Base-by-base conservation (phyloP, 64 coral and sea anemone species). In the Anthopleura sola region DNA sequence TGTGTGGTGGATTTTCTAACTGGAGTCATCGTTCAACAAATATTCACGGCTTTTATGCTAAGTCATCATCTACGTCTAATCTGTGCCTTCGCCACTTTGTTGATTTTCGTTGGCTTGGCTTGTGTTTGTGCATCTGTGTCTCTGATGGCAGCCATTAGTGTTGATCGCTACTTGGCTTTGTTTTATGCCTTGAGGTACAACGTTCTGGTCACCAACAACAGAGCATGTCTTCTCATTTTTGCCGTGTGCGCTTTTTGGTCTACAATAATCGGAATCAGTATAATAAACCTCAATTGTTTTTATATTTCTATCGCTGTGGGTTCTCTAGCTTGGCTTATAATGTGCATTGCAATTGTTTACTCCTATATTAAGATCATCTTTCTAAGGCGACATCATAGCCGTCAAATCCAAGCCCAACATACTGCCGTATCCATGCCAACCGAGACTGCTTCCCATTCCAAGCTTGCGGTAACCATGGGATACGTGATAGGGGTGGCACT, bases 321-420 rank as follows among this genome's bases (percentile, higher is more conserved):
- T 26, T 2, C 2, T 62, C 0, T 62, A 62, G 58, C 58, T 13
- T 71, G 68, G 68, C 9, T n/a, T 34, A 8, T 29, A 11, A 29
- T 34, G 24, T 39, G 31, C 16, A 76, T 39, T 34, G 34, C 34
- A 1, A 76, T 76, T 20, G n/a, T 39, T 18, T 76, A 36, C 23
- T 32, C 31, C n/a, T n/a, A 82, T 21, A 18, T 82, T 82, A 82
- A 48, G 39, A 82, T 82, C 17, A 0, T 28, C 29, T 6, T 33
- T 28, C 40, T 82, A 1, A 21, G 26, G 16, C 38, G 38, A 51
- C 38, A 55, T 29, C 80, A 82, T 15, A 37, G 3, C 29, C 24
- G 44, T 50, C 80, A 82, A 44, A 82, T 82, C 44, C 50, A 49
- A 49, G 18, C 50, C 36, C 80, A 82, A 76, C 74, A 38, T 31